These are phyloP conservation scores for Xiphorhynchus erythropygius DNA, from an alignment of 2,797 vertebrate species.

Conservation along the genomic window DNA sequence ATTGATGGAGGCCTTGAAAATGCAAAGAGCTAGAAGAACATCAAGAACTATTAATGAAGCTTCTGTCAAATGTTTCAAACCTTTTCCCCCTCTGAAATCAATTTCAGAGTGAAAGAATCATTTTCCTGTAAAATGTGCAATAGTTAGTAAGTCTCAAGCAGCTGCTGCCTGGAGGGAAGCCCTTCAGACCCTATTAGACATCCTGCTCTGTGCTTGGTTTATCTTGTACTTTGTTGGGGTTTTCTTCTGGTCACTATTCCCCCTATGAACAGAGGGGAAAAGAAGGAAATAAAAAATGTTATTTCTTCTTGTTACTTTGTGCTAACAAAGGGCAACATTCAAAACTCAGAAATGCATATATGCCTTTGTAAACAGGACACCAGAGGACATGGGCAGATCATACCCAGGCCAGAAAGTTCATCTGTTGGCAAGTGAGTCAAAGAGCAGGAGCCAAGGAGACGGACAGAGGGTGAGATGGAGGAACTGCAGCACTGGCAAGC, in stretches of 20 bases:
- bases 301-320: neutral
- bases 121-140: neutral
- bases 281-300: neutral
- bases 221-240: neutral
- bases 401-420: neutral
- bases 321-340: neutral
- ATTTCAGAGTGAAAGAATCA: neutral
- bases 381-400: neutral
- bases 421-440: neutral
- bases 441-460: neutral
- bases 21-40: neutral
- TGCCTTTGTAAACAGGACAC: neutral
- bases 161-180: neutral
- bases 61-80: neutral
- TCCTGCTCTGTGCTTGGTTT: neutral
- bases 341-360: neutral
- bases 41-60: neutral
- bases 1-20: neutral
- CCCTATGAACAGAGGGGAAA: neutral
- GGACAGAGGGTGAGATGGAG: neutral
- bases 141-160: conserved; percentile 1
- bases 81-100: neutral
- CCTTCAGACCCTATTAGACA: neutral
- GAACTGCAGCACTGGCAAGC: neutral
- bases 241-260: neutral